These are phyloP conservation scores for Amphiprion ocellaris DNA, from an alignment of 2,113 vertebrate species.

Conservation along the genomic window DNA sequence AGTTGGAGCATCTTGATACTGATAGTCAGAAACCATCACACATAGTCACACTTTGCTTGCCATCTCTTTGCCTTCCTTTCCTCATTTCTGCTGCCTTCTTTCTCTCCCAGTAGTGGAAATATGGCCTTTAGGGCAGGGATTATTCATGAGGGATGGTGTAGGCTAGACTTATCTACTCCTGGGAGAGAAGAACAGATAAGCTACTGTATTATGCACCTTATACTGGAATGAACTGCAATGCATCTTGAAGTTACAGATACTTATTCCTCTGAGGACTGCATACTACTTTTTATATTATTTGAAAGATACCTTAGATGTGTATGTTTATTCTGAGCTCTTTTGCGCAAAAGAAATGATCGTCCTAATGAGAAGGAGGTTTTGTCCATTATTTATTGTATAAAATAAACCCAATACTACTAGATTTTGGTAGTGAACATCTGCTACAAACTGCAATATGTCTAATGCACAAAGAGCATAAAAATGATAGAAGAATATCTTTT, in stretches of 20 bases:
- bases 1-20: constrained; percentile 18
- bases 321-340: neutral
- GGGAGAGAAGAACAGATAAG: constrained; percentile 41
- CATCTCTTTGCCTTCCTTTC: constrained; percentile 23
- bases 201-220: constrained; percentile 38
- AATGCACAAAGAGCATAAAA: too few relatives aligned
- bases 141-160: constrained; percentile 61
- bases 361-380: neutral
- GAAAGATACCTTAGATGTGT: neutral
- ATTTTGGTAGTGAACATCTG: too few relatives aligned
- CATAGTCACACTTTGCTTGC: constrained; percentile 6
- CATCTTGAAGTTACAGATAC: constrained; percentile 18
- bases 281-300: constrained; percentile 17
- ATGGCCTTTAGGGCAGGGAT: constrained; percentile 61
- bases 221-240: constrained; percentile 32
- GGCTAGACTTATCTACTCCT: constrained; percentile 48
- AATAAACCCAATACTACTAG: too few relatives aligned
- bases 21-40: constrained; percentile 22
- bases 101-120: constrained; percentile 41
- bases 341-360: constrained; percentile 9
- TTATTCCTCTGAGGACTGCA: constrained; percentile 4
- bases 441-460: too few relatives aligned
- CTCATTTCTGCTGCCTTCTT: constrained; percentile 1
- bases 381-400: too few relatives aligned
- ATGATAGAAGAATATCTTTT: too few relatives aligned